These are phyloP conservation scores for Melanostigma gelatinosum DNA, from an alignment of 2,113 vertebrate species.

Conservation along the genomic window DNA sequence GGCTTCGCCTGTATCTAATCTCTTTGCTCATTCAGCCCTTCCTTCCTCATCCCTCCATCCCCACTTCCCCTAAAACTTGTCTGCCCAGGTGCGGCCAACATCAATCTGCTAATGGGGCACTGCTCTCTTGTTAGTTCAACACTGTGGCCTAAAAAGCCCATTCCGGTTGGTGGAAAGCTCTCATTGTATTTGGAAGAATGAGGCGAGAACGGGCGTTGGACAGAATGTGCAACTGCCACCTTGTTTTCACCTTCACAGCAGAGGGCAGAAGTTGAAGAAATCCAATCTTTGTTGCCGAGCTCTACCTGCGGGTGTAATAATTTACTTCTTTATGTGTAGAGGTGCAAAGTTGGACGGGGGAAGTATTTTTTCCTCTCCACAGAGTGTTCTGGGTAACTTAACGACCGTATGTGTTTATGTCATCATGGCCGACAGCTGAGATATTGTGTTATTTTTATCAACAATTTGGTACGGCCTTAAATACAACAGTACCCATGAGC, in stretches of 20 bases:
- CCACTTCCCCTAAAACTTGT: slow-evolving; percentile 35
- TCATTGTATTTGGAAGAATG: background rate
- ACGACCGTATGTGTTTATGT: background rate
- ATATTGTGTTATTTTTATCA: background rate
- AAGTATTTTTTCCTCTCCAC: background rate
- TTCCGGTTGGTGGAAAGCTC: background rate
- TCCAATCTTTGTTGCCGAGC: slow-evolving; percentile 3
- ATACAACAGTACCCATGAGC: background rate
- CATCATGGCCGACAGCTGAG: background rate
- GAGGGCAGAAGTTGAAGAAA: slow-evolving; percentile 11
- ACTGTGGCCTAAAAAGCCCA: slow-evolving; percentile 15
- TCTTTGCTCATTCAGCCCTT: slow-evolving; percentile 39
- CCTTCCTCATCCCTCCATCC: slow-evolving; percentile 45
- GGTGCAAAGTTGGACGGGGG: background rate
- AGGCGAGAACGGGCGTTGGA: background rate
- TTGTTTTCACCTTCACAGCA: slow-evolving; percentile 29
- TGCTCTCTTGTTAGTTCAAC: slow-evolving; percentile 31
- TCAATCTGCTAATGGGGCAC: slow-evolving; percentile 50
- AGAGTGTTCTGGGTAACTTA: slow-evolving; percentile 1
- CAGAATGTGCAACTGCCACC: slow-evolving; percentile 5
- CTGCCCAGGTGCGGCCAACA: slow-evolving; percentile 45
- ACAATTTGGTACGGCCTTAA: background rate
- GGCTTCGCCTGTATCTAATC: slow-evolving; percentile 61
- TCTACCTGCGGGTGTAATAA: slow-evolving; percentile 20
- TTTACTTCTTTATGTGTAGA: slow-evolving; percentile 7